A percentile compares a stretch with the other conserved stretches of the same genome.
These are phyloP conservation scores for Argynnis bischoffii DNA, from an alignment of 2,888 invertebrate genomes.

Conservation along the genomic window DNA sequence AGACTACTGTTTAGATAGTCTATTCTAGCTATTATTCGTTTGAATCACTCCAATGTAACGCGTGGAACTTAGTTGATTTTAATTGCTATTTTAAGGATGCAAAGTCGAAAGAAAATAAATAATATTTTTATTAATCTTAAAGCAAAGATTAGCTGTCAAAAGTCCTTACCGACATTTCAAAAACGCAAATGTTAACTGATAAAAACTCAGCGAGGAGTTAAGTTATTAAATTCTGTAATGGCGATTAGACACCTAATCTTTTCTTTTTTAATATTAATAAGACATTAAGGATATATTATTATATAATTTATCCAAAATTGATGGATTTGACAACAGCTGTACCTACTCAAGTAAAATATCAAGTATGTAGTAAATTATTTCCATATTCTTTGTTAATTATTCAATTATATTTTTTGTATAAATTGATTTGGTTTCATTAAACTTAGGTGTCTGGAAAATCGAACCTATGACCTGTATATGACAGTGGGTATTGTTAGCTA, in stretches of 20 bases:
- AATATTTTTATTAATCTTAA: background rate
- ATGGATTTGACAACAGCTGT: no score
- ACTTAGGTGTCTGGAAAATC: no score
- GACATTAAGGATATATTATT: background rate
- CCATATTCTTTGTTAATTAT: no score
- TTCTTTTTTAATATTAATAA: background rate
- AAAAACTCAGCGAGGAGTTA: constrained; percentile 1
- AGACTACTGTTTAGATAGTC: constrained; percentile 71
- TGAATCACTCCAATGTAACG: constrained; percentile 49
- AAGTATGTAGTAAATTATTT: no score
- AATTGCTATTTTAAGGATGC: constrained; percentile 7
- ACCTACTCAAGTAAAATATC: no score
- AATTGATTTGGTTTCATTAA: no score
- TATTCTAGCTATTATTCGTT: constrained; percentile 73
- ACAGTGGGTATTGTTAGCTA: no score
- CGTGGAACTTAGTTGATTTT: constrained; percentile 37
- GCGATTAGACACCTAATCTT: background rate
- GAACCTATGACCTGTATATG: no score
- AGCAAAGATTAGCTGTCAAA: constrained; percentile 13
- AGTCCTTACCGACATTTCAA: constrained; percentile 9
- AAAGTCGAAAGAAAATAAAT: background rate
- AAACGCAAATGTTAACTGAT: background rate
- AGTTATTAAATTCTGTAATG: constrained; percentile 1
- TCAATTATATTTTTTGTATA: no score
- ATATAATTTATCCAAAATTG: background rate